phyloP scores from a whole-genome alignment of 1,140 invertebrate species.

The Drosophila micromelanica region DNA sequence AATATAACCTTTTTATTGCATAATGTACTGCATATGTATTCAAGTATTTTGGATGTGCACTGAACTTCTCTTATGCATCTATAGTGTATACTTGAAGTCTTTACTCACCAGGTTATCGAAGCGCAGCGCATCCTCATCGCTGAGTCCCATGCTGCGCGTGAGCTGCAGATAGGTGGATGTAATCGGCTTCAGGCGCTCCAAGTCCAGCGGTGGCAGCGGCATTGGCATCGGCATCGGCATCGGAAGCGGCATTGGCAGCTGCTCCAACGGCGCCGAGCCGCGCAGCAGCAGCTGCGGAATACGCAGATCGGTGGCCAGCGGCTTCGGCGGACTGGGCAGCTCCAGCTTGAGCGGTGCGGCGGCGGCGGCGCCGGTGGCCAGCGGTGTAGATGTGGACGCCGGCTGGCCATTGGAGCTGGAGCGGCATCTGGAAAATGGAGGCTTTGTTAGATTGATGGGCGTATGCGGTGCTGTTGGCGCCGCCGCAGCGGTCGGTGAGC shows the following conservation, averaged over 20 bases:
- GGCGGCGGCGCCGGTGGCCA: constrained; percentile 31
- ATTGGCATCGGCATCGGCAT: constrained; percentile 18
- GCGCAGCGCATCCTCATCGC: constrained; percentile 87
- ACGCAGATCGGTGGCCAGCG: constrained; percentile 50
- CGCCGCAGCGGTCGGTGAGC: constrained; percentile 43
- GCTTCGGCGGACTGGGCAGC: constrained; percentile 60
- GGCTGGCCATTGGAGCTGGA: constrained; percentile 45
- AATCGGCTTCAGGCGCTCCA: constrained; percentile 91
- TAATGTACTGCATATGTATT: too few species aligned
- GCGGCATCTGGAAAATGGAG: constrained; percentile 44
- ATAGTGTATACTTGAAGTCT: constrained; percentile 81
- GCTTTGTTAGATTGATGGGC: constrained; percentile 73
- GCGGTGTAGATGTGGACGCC: constrained; percentile 57
- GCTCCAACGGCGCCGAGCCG: constrained; percentile 34
- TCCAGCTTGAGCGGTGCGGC: constrained; percentile 63
- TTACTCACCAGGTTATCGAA: constrained; percentile 86
- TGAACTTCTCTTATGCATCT: constrained; percentile 11
- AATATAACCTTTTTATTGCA: too few species aligned
- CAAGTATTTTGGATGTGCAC: too few species aligned
- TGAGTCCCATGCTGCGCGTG: constrained; percentile 88
- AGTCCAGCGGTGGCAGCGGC: constrained; percentile 71
- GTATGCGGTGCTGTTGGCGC: constrained; percentile 39
- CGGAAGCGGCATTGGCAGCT: constrained; percentile 51
- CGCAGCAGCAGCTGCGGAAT: constrained; percentile 62
- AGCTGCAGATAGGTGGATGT: constrained; percentile 94